Percentiles rank a stretch among this genome's conserved stretches.
Conservation (phyloP, 2,797 vertebrate genomes). For the Distichodus sexfasciatus region DNA sequence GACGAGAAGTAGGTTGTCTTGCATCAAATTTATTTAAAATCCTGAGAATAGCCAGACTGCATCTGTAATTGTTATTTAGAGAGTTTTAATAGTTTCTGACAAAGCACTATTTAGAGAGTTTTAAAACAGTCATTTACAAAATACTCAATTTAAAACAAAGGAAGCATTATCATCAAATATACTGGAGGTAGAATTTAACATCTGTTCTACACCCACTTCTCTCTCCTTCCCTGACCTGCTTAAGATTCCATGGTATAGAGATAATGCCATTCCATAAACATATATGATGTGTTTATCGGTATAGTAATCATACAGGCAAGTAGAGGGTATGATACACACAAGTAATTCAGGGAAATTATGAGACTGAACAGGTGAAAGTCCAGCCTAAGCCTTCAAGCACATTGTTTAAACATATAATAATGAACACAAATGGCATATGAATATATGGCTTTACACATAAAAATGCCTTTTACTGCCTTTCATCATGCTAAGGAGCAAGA, state of each 20-base stretch:
- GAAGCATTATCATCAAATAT: too few species aligned
- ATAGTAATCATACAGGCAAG: conserved; percentile 18
- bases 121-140: neutral
- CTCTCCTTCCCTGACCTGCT: conserved; percentile 2
- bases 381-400: neutral
- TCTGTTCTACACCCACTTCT: conserved; percentile 1
- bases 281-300: conserved; percentile 11
- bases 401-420: neutral
- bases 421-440: neutral
- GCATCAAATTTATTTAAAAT: too few species aligned
- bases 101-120: neutral
- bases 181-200: neutral
- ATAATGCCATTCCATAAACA: neutral
- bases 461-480: conserved; percentile 1
- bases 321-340: neutral
- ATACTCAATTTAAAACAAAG: too few species aligned
- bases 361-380: conserved; percentile 5
- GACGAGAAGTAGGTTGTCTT: too few species aligned
- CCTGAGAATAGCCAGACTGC: too few species aligned
- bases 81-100: too few species aligned
- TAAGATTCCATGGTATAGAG: neutral
- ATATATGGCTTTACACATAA: conserved; percentile 6
- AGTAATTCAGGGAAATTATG: neutral
- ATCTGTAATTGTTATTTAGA: too few species aligned
- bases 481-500: conserved; percentile 39